Evolutionary conservation across 2,113 vertebrate species (phyloP).

Genomic region (Oophaga pumilio): DNA sequence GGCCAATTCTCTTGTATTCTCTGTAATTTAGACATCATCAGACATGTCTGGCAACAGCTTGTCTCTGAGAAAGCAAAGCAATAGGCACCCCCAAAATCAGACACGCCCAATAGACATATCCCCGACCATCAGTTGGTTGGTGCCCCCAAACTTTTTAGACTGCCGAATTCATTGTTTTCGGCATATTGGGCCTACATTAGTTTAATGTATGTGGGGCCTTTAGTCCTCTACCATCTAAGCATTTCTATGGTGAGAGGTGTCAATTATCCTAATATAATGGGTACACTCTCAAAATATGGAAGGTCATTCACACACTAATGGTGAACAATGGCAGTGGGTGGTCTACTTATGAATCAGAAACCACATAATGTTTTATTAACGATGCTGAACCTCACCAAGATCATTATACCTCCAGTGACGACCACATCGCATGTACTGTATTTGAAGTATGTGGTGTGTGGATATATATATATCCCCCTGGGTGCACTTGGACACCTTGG

Average conservation of each 20-base stretch:
- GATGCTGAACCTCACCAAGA: background rate
- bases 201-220: too few relatives aligned
- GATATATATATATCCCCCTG: background rate
- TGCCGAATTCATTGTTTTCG: too few relatives aligned
- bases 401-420: background rate
- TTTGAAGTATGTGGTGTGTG: conserved; percentile 40
- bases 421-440: conserved; percentile 47
- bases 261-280: background rate
- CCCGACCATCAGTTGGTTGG: too few relatives aligned
- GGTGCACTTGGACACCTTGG: conserved; percentile 29
- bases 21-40: too few relatives aligned
- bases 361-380: background rate
- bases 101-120: too few relatives aligned
- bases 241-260: background rate
- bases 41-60: too few relatives aligned
- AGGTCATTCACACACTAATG: background rate
- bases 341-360: background rate
- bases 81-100: too few relatives aligned
- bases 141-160: too few relatives aligned
- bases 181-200: too few relatives aligned
- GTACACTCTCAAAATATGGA: background rate
- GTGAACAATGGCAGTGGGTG: too few relatives aligned
- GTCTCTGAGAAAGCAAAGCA: too few relatives aligned
- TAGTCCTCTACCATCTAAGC: background rate
- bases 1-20: too few relatives aligned